Conservation (phyloP, 37 sponge, comb jelly and placozoan genomes). For the Halisarca cf. caerulea region DNA sequence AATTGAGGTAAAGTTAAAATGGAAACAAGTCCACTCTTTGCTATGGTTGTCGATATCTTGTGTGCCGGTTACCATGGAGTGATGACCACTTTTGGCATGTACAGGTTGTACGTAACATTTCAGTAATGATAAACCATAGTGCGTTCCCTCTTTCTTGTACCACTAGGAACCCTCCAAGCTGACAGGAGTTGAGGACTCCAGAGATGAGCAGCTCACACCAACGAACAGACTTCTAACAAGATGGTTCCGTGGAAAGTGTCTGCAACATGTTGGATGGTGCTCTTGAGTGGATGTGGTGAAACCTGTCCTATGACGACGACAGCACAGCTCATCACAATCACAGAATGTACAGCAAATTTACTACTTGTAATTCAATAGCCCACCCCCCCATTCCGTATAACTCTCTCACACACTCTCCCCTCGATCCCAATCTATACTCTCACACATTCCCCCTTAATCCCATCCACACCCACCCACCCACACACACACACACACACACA, state of each 20-base stretch:
- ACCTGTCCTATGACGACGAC: too few species aligned
- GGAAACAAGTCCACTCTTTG: not conserved
- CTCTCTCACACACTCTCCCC: too few species aligned
- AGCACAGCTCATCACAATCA: too few species aligned
- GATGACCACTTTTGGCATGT: not conserved
- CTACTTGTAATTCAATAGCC: too few species aligned
- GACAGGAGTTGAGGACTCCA: not conserved
- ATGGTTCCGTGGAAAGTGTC: conserved; percentile 68
- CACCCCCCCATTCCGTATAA: too few species aligned
- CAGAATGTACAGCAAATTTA: too few species aligned
- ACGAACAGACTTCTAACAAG: conserved; percentile 42
- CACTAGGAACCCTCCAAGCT: not conserved
- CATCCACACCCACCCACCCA: not conserved
- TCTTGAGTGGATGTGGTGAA: not conserved
- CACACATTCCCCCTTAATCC: too few species aligned
- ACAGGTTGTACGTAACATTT: too few species aligned
- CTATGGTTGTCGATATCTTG: too few species aligned
- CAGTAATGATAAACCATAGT: not conserved
- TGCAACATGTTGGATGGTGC: conserved; percentile 52
- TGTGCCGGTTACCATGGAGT: not conserved
- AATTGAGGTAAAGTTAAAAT: not conserved
- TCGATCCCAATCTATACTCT: too few species aligned
- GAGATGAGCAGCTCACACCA: not conserved
- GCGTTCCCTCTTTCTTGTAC: not conserved
- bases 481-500: conserved; percentile 34